phyloP scores from a whole-genome alignment of 2,888 invertebrate species.

The Cephus pygmeus region DNA sequence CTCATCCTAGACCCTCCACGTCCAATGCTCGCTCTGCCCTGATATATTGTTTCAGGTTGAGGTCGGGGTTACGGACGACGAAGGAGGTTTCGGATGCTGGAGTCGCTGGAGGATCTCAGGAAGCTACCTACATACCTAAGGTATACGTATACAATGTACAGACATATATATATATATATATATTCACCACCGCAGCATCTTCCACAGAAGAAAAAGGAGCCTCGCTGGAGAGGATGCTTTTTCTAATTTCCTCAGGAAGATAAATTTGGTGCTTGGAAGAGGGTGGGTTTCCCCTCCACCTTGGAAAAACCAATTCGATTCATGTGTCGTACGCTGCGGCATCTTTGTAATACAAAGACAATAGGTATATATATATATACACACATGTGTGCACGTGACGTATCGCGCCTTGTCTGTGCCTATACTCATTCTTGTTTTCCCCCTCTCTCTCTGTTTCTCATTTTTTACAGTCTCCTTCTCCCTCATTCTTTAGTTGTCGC shows the following conservation, averaged over 20 bases:
- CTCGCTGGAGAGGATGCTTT: conserved; percentile 34
- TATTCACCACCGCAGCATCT: too few relatives aligned
- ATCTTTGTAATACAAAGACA: conserved; percentile 58
- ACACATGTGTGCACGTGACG: conserved; percentile 37
- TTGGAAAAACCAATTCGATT: conserved; percentile 50
- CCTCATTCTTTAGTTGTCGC: too few relatives aligned
- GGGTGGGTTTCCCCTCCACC: conserved; percentile 6
- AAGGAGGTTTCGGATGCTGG: too few relatives aligned
- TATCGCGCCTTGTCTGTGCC: conserved; percentile 35
- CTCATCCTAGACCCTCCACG: too few relatives aligned
- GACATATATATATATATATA: too few relatives aligned
- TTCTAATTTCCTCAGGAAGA: conserved; percentile 61
- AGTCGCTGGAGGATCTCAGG: too few relatives aligned
- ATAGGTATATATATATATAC: not conserved
- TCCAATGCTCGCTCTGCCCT: conserved; percentile 1
- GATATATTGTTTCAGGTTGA: conserved; percentile 34
- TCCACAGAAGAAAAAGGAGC: conserved; percentile 19
- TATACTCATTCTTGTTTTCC: not conserved
- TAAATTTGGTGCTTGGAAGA: conserved; percentile 50
- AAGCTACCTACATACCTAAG: too few relatives aligned
- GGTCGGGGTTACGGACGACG: too few relatives aligned
- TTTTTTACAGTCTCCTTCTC: not conserved
- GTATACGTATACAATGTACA: too few relatives aligned
- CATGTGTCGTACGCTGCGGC: conserved; percentile 55
- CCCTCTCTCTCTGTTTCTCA: not conserved